Conservation (phyloP, 2,797 vertebrate species). For the Sebastes glaucus region DNA sequence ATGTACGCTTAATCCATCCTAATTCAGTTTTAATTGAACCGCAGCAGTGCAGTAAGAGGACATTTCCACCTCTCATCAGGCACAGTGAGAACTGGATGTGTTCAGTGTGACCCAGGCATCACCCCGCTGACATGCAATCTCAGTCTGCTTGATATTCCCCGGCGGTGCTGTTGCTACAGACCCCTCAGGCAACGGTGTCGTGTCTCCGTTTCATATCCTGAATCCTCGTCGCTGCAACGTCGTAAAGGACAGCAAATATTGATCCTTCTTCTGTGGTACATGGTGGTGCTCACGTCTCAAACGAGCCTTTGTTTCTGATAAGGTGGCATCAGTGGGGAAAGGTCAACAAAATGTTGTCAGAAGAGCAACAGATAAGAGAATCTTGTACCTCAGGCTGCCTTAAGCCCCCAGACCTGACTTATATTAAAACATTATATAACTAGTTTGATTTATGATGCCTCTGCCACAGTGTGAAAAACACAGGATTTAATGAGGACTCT, state of each 20-base stretch:
- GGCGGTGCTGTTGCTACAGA: conserved; percentile 28
- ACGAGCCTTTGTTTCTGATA: conserved; percentile 37
- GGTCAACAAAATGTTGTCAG: conserved; percentile 40
- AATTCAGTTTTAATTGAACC: conserved; percentile 40
- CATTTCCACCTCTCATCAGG: conserved; percentile 36
- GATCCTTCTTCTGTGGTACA: conserved; percentile 47
- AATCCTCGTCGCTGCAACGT: conserved; percentile 33
- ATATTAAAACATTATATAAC: conserved; percentile 29
- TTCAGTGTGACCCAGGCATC: conserved; percentile 44
- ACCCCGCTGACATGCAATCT: conserved; percentile 25
- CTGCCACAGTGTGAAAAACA: background rate
- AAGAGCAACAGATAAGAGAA: conserved; percentile 37
- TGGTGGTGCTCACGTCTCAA: conserved; percentile 14
- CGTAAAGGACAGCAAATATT: conserved; percentile 77
- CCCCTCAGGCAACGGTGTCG: conserved; percentile 38
- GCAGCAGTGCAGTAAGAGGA: conserved; percentile 3
- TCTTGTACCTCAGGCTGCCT: background rate
- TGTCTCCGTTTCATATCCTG: conserved; percentile 74
- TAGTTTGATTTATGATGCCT: background rate
- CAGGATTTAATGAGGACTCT: background rate
- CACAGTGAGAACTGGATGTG: conserved; percentile 12
- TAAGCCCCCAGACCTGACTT: background rate
- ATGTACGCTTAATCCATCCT: conserved; percentile 10
- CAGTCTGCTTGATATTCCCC: conserved; percentile 13
- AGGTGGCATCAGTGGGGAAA: conserved; percentile 21